phyloP scores from a whole-genome alignment of 1,140 invertebrate species.

The Pararge aegeria region DNA sequence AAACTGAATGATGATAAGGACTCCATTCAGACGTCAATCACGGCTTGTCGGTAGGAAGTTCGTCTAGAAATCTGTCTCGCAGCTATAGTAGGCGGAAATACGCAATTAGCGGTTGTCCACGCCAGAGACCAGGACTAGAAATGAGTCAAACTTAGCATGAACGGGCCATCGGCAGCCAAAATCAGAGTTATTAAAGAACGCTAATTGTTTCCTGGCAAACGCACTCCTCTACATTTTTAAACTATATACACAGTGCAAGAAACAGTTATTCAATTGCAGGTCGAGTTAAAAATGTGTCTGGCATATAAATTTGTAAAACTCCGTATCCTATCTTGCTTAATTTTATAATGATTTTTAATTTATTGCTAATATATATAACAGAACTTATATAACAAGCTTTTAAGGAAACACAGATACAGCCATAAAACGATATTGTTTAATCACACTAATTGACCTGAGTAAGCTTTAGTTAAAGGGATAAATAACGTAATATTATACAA shows the following conservation, averaged over 20 bases:
- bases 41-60: conserved; percentile 48
- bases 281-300: too few species aligned
- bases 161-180: conserved; percentile 29
- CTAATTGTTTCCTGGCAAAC: background rate
- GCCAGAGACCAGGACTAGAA: conserved; percentile 64
- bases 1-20: conserved; percentile 42
- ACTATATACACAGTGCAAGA: background rate
- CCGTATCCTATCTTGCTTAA: too few species aligned
- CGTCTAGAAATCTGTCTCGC: conserved; percentile 50
- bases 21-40: conserved; percentile 58
- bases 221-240: background rate
- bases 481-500: conserved; percentile 2
- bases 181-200: background rate
- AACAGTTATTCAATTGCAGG: too few species aligned
- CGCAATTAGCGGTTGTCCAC: conserved; percentile 55
- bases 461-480: conserved; percentile 4
- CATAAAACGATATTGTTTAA: background rate
- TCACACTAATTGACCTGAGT: background rate
- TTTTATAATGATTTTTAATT: too few species aligned
- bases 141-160: conserved; percentile 49
- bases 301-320: too few species aligned
- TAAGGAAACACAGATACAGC: background rate
- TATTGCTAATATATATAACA: too few species aligned
- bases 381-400: too few species aligned
- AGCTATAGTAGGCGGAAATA: conserved; percentile 55